Evolutionary conservation across 1,140 invertebrate genomes (phyloP).

Genomic region (Drosophila asahinai): DNA sequence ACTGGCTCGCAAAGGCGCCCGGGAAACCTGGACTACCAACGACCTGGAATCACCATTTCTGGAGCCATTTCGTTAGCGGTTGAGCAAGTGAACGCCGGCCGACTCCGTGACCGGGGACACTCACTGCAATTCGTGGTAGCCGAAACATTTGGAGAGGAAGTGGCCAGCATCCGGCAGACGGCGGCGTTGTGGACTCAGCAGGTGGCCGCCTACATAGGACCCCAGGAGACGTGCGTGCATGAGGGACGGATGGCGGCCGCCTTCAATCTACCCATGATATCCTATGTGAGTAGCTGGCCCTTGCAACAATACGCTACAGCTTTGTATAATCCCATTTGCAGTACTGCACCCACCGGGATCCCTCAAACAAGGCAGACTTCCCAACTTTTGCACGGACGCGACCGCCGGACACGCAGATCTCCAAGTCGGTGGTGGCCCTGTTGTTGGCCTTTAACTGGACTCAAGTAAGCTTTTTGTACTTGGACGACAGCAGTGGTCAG

Average conservation of each 20-base stretch:
- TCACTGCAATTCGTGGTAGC: slow-evolving; percentile 93
- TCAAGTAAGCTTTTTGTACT: slow-evolving; percentile 89
- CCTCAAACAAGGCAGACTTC: slow-evolving; percentile 94
- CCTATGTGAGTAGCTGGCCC: slow-evolving; percentile 88
- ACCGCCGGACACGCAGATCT: slow-evolving; percentile 96
- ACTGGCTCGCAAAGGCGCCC: slow-evolving; percentile 91
- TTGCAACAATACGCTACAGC: not conserved
- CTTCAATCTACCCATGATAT: slow-evolving; percentile 96
- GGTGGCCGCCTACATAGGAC: slow-evolving; percentile 96
- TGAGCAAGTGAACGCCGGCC: slow-evolving; percentile 89
- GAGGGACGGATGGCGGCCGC: slow-evolving; percentile 97
- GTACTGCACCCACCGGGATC: slow-evolving; percentile 94
- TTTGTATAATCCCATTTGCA: slow-evolving; percentile 76
- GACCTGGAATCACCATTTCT: slow-evolving; percentile 88
- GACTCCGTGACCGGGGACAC: slow-evolving; percentile 88
- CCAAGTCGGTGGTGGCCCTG: slow-evolving; percentile 93
- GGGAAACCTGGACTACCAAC: slow-evolving; percentile 91
- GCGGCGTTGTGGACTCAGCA: slow-evolving; percentile 94
- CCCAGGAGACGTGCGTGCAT: slow-evolving; percentile 97
- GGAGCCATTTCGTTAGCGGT: slow-evolving; percentile 94
- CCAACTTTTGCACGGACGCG: slow-evolving; percentile 96
- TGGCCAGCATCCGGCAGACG: slow-evolving; percentile 93
- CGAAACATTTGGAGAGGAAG: slow-evolving; percentile 96
- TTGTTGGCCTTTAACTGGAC: slow-evolving; percentile 93
- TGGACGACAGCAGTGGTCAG: slow-evolving; percentile 89